phyloP scores from a whole-genome alignment of 2,888 invertebrate genomes.

The Calliphora vomitoria region DNA sequence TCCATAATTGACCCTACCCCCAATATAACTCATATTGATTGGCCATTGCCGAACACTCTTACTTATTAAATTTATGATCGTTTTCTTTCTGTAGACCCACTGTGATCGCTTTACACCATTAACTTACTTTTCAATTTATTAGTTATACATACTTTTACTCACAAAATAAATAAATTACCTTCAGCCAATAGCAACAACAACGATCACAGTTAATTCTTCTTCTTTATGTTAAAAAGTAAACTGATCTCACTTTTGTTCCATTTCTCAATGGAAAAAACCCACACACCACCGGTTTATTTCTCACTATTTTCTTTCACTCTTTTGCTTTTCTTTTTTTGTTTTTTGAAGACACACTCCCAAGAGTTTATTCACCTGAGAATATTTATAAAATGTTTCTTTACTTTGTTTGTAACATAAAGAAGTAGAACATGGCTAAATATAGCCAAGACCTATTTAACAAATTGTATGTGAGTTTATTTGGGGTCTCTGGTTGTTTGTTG shows the following conservation, averaged over 20 bases:
- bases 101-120: neutral
- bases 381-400: neutral
- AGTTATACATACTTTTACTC: neutral
- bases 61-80: too few relatives aligned
- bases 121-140: neutral
- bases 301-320: neutral
- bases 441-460: constrained; percentile 55
- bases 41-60: too few relatives aligned
- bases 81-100: too few relatives aligned
- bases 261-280: constrained; percentile 55
- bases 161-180: neutral
- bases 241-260: constrained; percentile 1
- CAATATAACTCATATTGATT: too few relatives aligned
- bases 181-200: neutral
- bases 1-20: too few relatives aligned
- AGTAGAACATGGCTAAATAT: constrained; percentile 59
- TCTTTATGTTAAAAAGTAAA: neutral
- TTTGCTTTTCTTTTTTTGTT: neutral
- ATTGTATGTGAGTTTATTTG: constrained; percentile 13
- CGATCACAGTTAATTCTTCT: neutral
- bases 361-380: constrained; percentile 55
- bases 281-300: constrained; percentile 9
- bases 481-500: neutral
- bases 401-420: constrained; percentile 22
- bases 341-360: neutral